Evolutionary conservation across 2,888 invertebrate species (phyloP).

Genomic region (Euplexia lucipara): DNA sequence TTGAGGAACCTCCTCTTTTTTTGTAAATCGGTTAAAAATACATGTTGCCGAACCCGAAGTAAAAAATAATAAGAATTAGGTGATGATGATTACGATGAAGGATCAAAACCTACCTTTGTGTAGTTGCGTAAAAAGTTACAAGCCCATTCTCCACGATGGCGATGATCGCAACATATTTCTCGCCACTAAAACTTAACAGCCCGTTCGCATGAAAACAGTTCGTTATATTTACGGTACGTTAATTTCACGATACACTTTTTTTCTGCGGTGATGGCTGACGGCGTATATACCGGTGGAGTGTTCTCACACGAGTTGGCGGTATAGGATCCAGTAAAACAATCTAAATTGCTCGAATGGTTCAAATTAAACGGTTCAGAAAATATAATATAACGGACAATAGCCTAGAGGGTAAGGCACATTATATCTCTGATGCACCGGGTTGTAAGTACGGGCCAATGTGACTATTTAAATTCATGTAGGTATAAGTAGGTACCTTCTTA

Average conservation of each 20-base stretch:
- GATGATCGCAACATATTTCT: slow-evolving; percentile 23
- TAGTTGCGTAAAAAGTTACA: slow-evolving; percentile 23
- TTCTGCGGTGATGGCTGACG: slow-evolving; percentile 33
- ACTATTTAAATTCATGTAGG: too few relatives aligned
- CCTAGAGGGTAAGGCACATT: too few relatives aligned
- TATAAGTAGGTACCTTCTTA: too few relatives aligned
- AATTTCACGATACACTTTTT: slow-evolving; percentile 51
- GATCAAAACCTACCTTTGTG: neutral
- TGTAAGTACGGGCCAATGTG: too few relatives aligned
- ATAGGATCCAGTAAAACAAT: slow-evolving; percentile 40
- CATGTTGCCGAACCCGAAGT: too few relatives aligned
- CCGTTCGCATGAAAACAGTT: slow-evolving; percentile 37
- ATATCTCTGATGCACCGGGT: too few relatives aligned
- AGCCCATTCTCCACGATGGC: slow-evolving; percentile 9
- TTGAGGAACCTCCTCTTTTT: too few relatives aligned
- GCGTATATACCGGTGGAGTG: slow-evolving; percentile 27
- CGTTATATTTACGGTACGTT: slow-evolving; percentile 55
- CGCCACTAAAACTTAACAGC: slow-evolving; percentile 41
- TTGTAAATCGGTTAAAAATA: too few relatives aligned
- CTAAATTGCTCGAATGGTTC: slow-evolving; percentile 15
- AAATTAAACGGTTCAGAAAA: slow-evolving; percentile 41
- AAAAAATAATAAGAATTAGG: too few relatives aligned
- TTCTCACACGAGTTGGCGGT: slow-evolving; percentile 27
- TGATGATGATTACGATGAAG: too few relatives aligned
- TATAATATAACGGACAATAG: slow-evolving; percentile 5